A percentile compares a stretch with the other conserved stretches of the same genome.
These are phyloP conservation scores for Itoplectis maculator DNA, from an alignment of 2,888 invertebrate species.

Conservation along the genomic window DNA sequence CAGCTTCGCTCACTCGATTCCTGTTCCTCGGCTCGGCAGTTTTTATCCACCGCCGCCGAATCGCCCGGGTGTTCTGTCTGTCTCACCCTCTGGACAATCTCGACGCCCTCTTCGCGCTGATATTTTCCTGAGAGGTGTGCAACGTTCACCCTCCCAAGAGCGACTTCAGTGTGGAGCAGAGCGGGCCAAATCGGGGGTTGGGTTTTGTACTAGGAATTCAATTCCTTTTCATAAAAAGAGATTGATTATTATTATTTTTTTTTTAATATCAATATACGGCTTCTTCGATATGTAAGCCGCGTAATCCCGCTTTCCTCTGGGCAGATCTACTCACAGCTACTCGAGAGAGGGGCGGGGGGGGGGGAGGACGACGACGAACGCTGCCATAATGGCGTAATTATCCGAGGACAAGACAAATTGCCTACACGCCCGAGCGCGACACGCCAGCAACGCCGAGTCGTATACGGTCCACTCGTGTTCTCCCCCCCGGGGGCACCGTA, in stretches of 20 bases:
- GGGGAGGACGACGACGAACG: conserved; percentile 70
- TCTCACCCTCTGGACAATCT: conserved; percentile 33
- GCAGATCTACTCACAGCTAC: conserved; percentile 53
- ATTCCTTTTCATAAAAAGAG: too few species aligned
- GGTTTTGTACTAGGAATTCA: not conserved
- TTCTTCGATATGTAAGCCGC: not conserved
- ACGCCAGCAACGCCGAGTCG: conserved; percentile 70
- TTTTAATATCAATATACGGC: not conserved
- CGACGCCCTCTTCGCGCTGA: conserved; percentile 3
- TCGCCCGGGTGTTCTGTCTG: conserved; percentile 14
- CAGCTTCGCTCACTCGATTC: not conserved
- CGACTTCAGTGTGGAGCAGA: not conserved
- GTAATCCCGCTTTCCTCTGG: not conserved
- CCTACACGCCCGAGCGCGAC: conserved; percentile 81
- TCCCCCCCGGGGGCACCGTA: conserved; percentile 52
- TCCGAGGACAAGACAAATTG: conserved; percentile 83
- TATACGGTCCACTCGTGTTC: conserved; percentile 55
- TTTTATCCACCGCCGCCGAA: conserved; percentile 2
- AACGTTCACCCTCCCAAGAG: not conserved
- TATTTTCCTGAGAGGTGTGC: conserved; percentile 6
- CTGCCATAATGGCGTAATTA: conserved; percentile 81
- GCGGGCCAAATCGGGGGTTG: not conserved
- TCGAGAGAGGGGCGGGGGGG: too few species aligned
- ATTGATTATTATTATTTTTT: not conserved
- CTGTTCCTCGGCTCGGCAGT: not conserved